Evolutionary conservation across 1,140 invertebrate species (phyloP).

Genomic region (Zaprionus inermis): DNA sequence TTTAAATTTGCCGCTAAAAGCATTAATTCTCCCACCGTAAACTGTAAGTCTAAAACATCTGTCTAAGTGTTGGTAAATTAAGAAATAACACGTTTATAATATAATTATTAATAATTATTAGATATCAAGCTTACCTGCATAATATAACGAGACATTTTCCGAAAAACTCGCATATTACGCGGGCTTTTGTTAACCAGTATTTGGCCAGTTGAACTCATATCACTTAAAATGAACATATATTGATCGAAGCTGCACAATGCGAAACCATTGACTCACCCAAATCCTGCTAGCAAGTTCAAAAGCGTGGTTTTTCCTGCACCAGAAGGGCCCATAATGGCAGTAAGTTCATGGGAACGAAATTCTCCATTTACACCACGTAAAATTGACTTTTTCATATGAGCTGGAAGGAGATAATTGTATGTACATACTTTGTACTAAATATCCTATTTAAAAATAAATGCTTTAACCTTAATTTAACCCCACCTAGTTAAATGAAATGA

Average conservation of each 20-base stretch:
- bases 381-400: constrained; percentile 61
- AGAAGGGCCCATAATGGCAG: constrained; percentile 92
- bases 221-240: constrained; percentile 30
- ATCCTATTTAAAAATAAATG: neutral
- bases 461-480: neutral
- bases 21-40: constrained; percentile 94
- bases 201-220: constrained; percentile 85
- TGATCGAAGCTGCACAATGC: neutral
- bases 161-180: constrained; percentile 90
- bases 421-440: neutral
- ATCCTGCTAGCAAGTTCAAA: constrained; percentile 93
- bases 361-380: constrained; percentile 69
- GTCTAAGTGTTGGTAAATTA: constrained; percentile 83
- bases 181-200: constrained; percentile 91
- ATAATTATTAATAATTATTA: constrained; percentile 1
- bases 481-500: constrained; percentile 6
- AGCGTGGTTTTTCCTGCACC: constrained; percentile 96
- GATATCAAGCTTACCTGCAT: constrained; percentile 88
- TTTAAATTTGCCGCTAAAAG: constrained; percentile 94
- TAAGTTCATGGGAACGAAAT: constrained; percentile 86
- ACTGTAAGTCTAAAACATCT: constrained; percentile 92
- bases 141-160: constrained; percentile 95
- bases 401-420: constrained; percentile 28
- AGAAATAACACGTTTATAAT: neutral
- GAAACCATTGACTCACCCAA: constrained; percentile 87